Evolutionary conservation across 30 jellyfish, hydroid and myxozoan genomes (phyloP), one percentile per base, ranked within the genome.

Genomic region (Cassiopea andromeda): DNA sequence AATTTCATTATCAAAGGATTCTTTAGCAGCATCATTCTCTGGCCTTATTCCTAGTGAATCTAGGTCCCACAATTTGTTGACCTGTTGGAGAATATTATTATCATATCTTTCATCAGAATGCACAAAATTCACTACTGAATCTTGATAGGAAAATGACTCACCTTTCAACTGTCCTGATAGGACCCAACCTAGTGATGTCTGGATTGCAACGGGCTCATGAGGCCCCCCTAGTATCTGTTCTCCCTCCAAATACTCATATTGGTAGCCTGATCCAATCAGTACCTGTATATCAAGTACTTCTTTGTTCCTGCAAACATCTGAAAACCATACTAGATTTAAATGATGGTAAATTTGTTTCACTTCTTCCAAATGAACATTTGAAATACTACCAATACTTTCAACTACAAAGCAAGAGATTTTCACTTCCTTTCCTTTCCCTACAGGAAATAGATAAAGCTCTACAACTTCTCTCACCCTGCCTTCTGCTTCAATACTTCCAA

Each of bases 341-440:
- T 79, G 77, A 17, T 87, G 87, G 85, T 80, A 80, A 48, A 19
- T 75, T 71, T 80, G 72, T 88, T 89, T 89, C 14, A 79, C 96
- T 54, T 69, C 44, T 49, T 83, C 93, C 16, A 75, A 80, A 80
- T 80, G 87, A 3, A 79, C 68, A 89, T 89, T 89, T 1, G 76
- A 27, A 58, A 80, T 80, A 66, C 83, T 70, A 15, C 79, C 49
- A 27, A 88, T 88, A 45, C 60, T 43, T 43, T 88, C 95, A 5
- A 88, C 95, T 43, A 80, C 92, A 89, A 13, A 69, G 71, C 96
- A 89, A 69, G 87, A 80, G 50, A 78, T 64, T 49, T 72, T 89
- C 61, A 79, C 91, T 44, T 17, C 38, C 88, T 54, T 85, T 58
- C 50, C 93, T 75, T 72, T 73, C 81, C 57, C 48, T 60, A 85